Percentiles rank a stretch among this genome's conserved stretches.
Conservation (phyloP, 2,888 invertebrate genomes). For the Perizoma affinitatum region DNA sequence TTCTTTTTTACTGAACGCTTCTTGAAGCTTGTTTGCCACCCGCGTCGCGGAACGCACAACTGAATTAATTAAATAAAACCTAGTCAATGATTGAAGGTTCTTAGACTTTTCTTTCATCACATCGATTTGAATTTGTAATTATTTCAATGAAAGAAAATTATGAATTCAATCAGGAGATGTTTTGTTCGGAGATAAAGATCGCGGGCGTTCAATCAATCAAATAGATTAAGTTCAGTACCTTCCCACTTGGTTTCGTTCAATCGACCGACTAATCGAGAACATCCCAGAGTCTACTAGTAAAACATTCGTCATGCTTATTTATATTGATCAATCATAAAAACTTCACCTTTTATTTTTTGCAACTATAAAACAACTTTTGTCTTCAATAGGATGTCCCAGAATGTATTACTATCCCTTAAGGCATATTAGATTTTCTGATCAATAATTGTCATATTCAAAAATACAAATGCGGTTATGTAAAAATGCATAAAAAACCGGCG, state of each 20-base stretch:
- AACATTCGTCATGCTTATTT: conserved; percentile 42
- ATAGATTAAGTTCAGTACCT: conserved; percentile 42
- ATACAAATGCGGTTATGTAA: no score
- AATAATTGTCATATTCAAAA: no score
- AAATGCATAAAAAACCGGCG: no score
- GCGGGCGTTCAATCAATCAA: conserved; percentile 60
- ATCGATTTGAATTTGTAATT: conserved; percentile 43
- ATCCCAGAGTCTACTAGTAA: conserved; percentile 42
- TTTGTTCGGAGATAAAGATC: conserved; percentile 62
- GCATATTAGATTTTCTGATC: no score
- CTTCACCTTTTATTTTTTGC: conserved; percentile 24
- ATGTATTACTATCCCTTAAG: no score
- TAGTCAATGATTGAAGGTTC: conserved; percentile 33
- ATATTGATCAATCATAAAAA: conserved; percentile 38
- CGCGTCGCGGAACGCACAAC: conserved; percentile 34
- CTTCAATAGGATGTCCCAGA: neutral
- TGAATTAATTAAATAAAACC: conserved; percentile 35
- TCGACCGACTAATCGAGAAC: conserved; percentile 53
- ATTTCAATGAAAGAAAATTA: conserved; percentile 55
- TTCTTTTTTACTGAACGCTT: conserved; percentile 33
- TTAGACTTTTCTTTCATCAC: conserved; percentile 32
- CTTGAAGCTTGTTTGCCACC: conserved; percentile 32
- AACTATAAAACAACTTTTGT: conserved; percentile 1
- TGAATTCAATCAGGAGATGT: conserved; percentile 57
- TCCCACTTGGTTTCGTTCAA: conserved; percentile 57